These are phyloP conservation scores for Plecturocebus donacophilus DNA, from an alignment of 2,113 vertebrate species.

Conservation along the genomic window DNA sequence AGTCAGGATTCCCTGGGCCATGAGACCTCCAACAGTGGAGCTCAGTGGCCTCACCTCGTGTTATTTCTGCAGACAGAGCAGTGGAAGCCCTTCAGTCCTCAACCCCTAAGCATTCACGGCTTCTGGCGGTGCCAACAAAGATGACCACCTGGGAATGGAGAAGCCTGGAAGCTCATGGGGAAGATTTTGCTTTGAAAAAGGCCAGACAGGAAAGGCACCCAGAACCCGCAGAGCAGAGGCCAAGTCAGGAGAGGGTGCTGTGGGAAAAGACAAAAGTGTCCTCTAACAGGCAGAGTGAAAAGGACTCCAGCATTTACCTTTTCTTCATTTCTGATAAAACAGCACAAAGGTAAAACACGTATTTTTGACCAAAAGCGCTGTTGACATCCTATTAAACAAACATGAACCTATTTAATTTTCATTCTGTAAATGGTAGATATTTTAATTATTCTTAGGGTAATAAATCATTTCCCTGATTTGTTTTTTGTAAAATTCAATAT, in stretches of 20 bases:
- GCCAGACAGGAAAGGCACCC: too few relatives aligned
- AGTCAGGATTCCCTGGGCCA: neutral
- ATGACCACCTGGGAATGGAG: constrained; percentile 77
- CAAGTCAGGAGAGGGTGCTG: too few relatives aligned
- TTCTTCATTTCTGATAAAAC: too few relatives aligned
- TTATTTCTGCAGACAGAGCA: constrained; percentile 55
- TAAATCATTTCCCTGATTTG: neutral
- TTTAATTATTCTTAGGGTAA: neutral
- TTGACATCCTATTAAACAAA: neutral
- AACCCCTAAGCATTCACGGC: constrained; percentile 88
- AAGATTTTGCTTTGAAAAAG: constrained; percentile 75
- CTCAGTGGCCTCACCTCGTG: neutral
- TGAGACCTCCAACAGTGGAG: neutral
- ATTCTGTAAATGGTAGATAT: neutral
- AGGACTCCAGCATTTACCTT: too few relatives aligned
- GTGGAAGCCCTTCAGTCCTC: constrained; percentile 14
- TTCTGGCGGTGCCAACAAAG: constrained; percentile 82
- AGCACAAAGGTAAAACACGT: too few relatives aligned
- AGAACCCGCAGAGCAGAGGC: too few relatives aligned
- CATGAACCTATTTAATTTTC: neutral
- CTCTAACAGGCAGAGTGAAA: too few relatives aligned
- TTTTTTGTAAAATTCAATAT: neutral
- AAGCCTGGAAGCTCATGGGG: constrained; percentile 82
- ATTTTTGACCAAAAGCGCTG: neutral
- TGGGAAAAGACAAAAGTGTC: too few relatives aligned